phyloP scores from a whole-genome alignment of 2,888 invertebrate species.

The Ormyrus nitidulus region DNA sequence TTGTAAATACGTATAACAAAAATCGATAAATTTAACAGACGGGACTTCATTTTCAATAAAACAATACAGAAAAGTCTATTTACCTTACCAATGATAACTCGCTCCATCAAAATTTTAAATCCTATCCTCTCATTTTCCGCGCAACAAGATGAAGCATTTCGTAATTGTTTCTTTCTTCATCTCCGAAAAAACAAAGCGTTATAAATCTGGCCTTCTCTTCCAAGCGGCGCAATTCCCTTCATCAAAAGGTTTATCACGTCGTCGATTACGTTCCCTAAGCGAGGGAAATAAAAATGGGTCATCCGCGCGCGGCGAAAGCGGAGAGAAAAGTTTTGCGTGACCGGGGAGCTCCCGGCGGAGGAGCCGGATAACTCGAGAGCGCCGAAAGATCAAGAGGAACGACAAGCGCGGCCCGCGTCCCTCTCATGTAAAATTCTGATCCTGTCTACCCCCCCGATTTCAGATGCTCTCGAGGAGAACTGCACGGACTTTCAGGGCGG shows the following conservation, averaged over 20 bases:
- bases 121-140: no score
- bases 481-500: conserved; percentile 90
- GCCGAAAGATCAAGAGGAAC: conserved; percentile 3
- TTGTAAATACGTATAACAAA: background rate
- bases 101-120: no score
- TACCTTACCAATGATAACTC: no score
- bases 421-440: conserved; percentile 42
- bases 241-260: no score
- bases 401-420: background rate
- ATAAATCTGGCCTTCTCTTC: no score
- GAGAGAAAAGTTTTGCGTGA: conserved; percentile 6
- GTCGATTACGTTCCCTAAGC: no score
- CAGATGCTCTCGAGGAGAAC: conserved; percentile 85
- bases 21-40: background rate
- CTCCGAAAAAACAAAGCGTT: no score
- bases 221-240: no score
- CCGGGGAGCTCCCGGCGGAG: no score
- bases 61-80: no score
- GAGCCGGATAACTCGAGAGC: background rate
- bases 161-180: no score
- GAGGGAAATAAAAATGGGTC: conserved; percentile 30
- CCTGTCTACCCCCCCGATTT: conserved; percentile 53
- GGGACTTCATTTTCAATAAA: conserved; percentile 24
- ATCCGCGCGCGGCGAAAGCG: background rate
- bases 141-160: no score